Base-by-base conservation (phyloP, 1,140 invertebrate genomes). In the Globodera ellingtonae region DNA sequence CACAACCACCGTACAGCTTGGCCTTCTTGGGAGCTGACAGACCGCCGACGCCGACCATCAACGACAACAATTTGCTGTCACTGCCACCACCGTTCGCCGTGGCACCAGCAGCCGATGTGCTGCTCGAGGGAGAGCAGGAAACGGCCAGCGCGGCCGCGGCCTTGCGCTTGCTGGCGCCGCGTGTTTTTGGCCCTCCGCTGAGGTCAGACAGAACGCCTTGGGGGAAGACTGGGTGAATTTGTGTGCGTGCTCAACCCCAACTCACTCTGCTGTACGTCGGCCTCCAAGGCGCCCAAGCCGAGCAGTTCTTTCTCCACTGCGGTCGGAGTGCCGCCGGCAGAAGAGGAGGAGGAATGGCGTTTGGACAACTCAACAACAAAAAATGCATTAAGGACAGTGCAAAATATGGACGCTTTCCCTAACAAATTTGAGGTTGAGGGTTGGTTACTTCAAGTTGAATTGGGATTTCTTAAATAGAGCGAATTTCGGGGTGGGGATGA, bases 111-210 rank as follows among this genome's bases (percentile, higher is more conserved):
- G 62, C n/a, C 21, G 59, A 6, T 13, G 9, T n/a, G 47, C 50
- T 9, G 69, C 50, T 47, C 50, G 44, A 24, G 15, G 72, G 10
- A 35, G 46, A 75, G 13, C 24, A 21, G 59, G 62, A n/a, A 52
- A 21, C 4, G 56, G 56, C 56, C 56, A 62, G 15, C 3, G 71
- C 52, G 48, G 84, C 84, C 21, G 85, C 72, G 47, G 65, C 56
- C 48, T 86, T 85, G 46, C 84, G 71, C 67, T 85, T 83, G n/a
- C 84, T 81, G 50, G 84, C 85, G 10, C 84, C 84, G 24, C 84
- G 70, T 0, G 84, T 85, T 67, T 85, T 85, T 6, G 84, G 84
- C 8, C 84, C 84, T 24, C 79, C 82, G 47, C 10, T 77, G 69
- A 77, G 24, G 35, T 67, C 69, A 13, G 59, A 59, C 62, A 62